These are phyloP conservation scores for Melanerpes formicivorus DNA, from an alignment of 2,113 vertebrate genomes.

Conservation along the genomic window DNA sequence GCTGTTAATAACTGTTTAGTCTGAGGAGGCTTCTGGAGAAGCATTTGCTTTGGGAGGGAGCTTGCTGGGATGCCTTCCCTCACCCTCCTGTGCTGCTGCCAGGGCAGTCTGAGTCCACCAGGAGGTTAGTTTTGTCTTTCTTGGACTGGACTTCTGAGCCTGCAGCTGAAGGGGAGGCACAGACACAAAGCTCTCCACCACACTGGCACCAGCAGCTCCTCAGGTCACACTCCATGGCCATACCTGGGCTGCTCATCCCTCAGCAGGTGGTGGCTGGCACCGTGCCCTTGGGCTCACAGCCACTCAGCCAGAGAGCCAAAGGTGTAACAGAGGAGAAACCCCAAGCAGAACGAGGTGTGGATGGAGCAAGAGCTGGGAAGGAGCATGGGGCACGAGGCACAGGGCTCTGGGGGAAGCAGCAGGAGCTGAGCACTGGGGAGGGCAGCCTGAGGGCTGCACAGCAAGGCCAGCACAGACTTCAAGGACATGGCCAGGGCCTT, in stretches of 20 bases:
- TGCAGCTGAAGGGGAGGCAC: neutral
- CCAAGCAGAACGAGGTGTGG: neutral
- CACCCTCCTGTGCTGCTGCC: neutral
- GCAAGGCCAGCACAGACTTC: neutral
- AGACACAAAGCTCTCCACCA: neutral
- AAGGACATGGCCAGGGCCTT: neutral
- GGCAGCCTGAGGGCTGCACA: neutral
- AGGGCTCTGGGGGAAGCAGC: neutral
- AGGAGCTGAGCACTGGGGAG: neutral
- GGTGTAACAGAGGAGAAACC: neutral
- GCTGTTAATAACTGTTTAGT: constrained; percentile 72
- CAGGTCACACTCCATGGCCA: neutral
- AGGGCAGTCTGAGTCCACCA: fast-evolving
- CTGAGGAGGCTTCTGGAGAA: constrained; percentile 59
- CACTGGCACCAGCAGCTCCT: neutral
- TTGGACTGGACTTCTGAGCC: neutral
- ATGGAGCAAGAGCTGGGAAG: neutral
- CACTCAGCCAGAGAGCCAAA: neutral
- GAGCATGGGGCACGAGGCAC: neutral
- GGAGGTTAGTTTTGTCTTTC: neutral
- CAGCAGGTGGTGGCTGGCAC: neutral
- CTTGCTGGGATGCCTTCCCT: neutral
- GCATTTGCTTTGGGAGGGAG: neutral
- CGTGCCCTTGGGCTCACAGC: neutral
- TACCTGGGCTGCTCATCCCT: neutral